Evolutionary conservation across 2,888 invertebrate species (phyloP).

Genomic region (Palloptera scutellata): DNA sequence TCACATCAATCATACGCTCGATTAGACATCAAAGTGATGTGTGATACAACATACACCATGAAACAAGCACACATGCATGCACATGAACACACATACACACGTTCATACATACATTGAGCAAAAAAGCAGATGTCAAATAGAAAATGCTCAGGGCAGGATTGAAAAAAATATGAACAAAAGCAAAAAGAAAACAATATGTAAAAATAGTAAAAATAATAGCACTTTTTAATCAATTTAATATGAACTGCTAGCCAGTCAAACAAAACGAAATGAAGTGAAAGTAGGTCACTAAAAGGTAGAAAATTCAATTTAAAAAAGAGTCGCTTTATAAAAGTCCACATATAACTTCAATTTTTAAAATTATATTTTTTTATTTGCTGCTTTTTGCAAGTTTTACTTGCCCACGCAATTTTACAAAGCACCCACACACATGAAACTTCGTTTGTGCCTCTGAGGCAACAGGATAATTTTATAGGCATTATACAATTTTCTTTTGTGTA

Average conservation of each 20-base stretch:
- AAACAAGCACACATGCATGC: background rate
- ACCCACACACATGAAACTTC: background rate
- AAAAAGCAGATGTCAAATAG: background rate
- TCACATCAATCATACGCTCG: constrained; percentile 21
- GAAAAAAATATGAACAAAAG: background rate
- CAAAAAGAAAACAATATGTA: too few relatives aligned
- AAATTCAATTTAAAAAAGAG: background rate
- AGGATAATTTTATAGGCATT: constrained; percentile 17
- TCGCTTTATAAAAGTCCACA: background rate
- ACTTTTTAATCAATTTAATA: constrained; percentile 3
- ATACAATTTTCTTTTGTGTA: constrained; percentile 5
- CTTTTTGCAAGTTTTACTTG: background rate
- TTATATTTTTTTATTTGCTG: background rate
- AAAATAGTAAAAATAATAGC: too few relatives aligned
- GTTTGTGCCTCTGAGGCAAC: constrained; percentile 13
- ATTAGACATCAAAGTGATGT: constrained; percentile 19
- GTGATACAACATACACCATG: background rate
- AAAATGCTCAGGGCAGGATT: background rate
- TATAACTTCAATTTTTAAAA: constrained; percentile 3
- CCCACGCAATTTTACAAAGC: background rate
- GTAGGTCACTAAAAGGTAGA: background rate
- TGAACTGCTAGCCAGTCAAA: too few relatives aligned
- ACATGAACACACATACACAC: background rate
- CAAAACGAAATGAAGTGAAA: background rate
- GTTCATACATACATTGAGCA: background rate